Conservation (phyloP, 2,888 invertebrate species). For the Nesidiocoris tenuis region DNA sequence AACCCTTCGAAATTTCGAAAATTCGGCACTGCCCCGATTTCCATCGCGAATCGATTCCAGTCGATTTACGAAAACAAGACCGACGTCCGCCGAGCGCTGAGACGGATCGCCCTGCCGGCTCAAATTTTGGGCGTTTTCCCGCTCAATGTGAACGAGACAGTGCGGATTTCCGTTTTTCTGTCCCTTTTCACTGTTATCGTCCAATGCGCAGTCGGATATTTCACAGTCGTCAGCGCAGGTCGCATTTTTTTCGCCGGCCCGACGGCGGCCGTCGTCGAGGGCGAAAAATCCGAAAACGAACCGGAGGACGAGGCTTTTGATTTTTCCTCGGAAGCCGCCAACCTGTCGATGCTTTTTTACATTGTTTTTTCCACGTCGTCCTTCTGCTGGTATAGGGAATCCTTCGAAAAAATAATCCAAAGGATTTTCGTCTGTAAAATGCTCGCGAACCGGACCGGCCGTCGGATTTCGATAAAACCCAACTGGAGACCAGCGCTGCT, state of each 20-base stretch:
- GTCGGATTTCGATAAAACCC: neutral
- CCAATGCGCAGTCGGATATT: neutral
- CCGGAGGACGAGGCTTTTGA: neutral
- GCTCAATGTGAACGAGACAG: neutral
- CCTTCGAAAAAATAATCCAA: neutral
- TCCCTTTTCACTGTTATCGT: neutral
- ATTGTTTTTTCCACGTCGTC: neutral
- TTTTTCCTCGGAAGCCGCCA: neutral
- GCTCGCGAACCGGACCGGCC: neutral
- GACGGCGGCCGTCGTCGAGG: neutral
- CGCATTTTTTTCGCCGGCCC: neutral
- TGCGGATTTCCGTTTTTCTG: neutral
- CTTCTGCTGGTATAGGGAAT: neutral
- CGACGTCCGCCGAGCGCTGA: neutral
- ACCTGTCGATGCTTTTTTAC: neutral
- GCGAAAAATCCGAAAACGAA: neutral
- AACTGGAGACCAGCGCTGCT: neutral
- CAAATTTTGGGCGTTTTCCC: slow-evolving; percentile 5
- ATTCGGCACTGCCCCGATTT: neutral
- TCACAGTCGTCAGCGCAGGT: neutral
- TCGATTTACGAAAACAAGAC: neutral
- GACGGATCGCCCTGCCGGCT: neutral
- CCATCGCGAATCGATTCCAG: neutral
- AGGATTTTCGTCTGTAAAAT: neutral
- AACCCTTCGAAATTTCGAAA: neutral